phyloP scores from a whole-genome alignment of 2,888 invertebrate species.

The Campoletis raptor region DNA sequence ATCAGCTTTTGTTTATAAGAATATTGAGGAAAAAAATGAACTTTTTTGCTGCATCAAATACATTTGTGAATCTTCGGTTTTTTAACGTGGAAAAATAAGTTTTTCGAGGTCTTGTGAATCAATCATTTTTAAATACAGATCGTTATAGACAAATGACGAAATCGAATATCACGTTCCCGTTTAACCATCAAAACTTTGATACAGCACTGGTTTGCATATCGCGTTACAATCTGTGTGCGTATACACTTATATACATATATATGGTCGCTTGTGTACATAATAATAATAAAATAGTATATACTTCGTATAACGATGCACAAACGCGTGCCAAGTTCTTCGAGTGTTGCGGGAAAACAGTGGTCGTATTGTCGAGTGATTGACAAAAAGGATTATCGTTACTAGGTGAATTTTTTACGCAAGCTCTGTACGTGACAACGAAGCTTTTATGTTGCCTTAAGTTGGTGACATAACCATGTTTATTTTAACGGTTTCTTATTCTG shows the following conservation, averaged over 20 bases:
- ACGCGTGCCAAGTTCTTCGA: constrained; percentile 18
- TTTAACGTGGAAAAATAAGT: not conserved
- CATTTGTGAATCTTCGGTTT: not conserved
- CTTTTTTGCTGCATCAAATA: not conserved
- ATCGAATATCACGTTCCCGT: constrained; percentile 47
- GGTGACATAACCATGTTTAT: constrained; percentile 65
- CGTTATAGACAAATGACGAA: constrained; percentile 12
- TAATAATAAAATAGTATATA: constrained; percentile 21
- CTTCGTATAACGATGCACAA: not conserved
- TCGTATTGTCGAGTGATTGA: constrained; percentile 20
- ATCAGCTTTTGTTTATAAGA: not conserved
- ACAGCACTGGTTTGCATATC: constrained; percentile 47
- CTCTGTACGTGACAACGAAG: not conserved
- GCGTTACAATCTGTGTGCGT: constrained; percentile 51
- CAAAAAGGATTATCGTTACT: constrained; percentile 14
- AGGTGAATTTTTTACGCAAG: not conserved
- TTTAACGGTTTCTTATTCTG: constrained; percentile 13
- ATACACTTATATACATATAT: not conserved
- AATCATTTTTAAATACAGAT: not conserved
- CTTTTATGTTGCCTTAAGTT: constrained; percentile 38
- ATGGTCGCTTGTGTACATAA: not conserved
- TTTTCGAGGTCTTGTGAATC: not conserved
- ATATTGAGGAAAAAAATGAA: not conserved
- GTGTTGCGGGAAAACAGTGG: not conserved
- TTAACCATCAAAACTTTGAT: constrained; percentile 41